These are phyloP conservation scores for Calcarius lapponicus DNA, from an alignment of 2,797 vertebrate genomes.

Conservation along the genomic window DNA sequence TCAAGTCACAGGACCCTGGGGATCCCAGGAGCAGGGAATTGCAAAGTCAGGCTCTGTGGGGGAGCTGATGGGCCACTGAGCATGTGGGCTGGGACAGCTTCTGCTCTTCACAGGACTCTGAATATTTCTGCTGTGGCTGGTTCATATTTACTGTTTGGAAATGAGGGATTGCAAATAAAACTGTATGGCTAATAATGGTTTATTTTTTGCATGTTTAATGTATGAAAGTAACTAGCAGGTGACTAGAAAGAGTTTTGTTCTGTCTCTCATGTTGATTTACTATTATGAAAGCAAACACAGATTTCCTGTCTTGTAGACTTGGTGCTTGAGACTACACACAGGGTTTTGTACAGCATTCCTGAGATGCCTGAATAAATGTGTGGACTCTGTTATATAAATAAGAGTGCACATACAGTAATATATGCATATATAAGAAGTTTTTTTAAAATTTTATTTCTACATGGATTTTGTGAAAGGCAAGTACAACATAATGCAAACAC, in stretches of 20 bases:
- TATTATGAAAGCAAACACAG: constrained; percentile 69
- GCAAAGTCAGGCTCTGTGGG: rapidly evolving
- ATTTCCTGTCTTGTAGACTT: constrained; percentile 55
- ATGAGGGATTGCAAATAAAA: not conserved
- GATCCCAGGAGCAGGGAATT: rapidly evolving
- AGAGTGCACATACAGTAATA: not conserved
- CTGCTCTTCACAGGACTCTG: not conserved
- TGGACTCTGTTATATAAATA: constrained; percentile 31
- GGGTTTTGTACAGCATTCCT: constrained; percentile 59
- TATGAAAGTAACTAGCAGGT: constrained; percentile 52
- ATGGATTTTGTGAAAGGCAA: not conserved
- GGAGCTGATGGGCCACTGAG: not conserved
- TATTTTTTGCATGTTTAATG: constrained; percentile 17
- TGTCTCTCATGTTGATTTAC: constrained; percentile 11
- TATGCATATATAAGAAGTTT: not conserved
- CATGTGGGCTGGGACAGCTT: rapidly evolving
- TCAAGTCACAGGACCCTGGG: rapidly evolving
- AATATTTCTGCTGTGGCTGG: not conserved
- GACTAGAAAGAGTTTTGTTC: constrained; percentile 32
- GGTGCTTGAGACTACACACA: constrained; percentile 22
- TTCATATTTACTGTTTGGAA: not conserved
- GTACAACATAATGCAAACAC: constrained; percentile 37
- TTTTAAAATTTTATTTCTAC: not conserved
- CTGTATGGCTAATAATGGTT: not conserved
- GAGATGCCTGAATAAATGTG: constrained; percentile 38